Evolutionary conservation across 64 coral and sea anemone genomes (phyloP), one percentile per base, ranked within the genome.

Genomic region (Pocillopora verrucosa): DNA sequence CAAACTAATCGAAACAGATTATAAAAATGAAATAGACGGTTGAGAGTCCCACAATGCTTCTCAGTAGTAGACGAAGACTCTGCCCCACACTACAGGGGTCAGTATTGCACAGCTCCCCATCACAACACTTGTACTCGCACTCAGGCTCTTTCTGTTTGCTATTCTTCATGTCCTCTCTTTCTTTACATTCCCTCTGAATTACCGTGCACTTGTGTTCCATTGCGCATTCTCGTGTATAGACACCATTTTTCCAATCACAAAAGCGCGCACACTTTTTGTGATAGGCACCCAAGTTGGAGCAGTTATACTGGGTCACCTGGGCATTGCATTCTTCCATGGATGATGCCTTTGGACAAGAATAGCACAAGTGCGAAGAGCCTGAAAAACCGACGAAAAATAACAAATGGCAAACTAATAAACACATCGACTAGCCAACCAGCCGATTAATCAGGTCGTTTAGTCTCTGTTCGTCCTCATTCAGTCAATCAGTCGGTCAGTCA

Each of bases 121-220:
- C 67, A n/a, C 67, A 70, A n/a, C 67, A 70, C 67, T 70, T 70
- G 22, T 70, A 70, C 67, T 70, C 67, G 67, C 67, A 70, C 22
- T 70, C 67, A 20, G 20, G n/a, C 25, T 70, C 67, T 70, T 70
- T 70, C 5, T 70, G 67, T 10, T 70, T 70, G 7, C 11, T 20
- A 24, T 70, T 24, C 67, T 70, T 20, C 67, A 70, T 70, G 19
- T 20, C 67, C 20, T 25, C 11, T 24, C 67, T 70, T 70, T 70
- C 67, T 3, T 70, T 24, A 24, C 67, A 70, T 30, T 70, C 67
- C 22, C 19, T 70, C 67, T 70, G 67, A 2, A 70, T 24, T 24
- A 20, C 25, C 67, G 22, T 11, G 67, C 67, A 70, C 67, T 70
- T 70, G 20, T 25, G 9, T 11, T 24, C n/a, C 20, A 70, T 70